Evolutionary conservation across 2,797 vertebrate species (phyloP).

Genomic region (Gadopsis marmoratus): DNA sequence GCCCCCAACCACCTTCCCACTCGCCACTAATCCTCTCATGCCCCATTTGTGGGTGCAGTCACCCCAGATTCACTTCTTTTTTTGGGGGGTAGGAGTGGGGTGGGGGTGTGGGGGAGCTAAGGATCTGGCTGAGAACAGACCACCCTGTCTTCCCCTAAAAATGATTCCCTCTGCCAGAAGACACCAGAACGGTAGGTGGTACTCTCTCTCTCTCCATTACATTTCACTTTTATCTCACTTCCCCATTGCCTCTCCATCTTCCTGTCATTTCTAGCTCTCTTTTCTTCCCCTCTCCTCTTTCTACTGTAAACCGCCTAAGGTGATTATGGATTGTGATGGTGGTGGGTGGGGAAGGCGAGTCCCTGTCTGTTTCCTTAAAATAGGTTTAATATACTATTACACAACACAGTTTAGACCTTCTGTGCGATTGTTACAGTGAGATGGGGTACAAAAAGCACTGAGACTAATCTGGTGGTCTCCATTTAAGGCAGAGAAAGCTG

Average conservation of each 20-base stretch:
- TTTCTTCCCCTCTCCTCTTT: conserved; percentile 53
- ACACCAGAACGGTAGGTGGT: conserved; percentile 78
- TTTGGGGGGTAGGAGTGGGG: too few relatives aligned
- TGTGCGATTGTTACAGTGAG: conserved; percentile 38
- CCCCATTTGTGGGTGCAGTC: conserved; percentile 81
- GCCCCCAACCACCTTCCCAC: conserved; percentile 78
- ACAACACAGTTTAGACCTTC: conserved; percentile 42
- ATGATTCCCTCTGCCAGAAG: conserved; percentile 67
- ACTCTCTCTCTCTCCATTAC: conserved; percentile 78
- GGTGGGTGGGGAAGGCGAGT: conserved; percentile 64
- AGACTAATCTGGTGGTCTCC: conserved; percentile 30
- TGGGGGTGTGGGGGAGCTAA: not conserved
- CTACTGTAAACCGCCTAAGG: conserved; percentile 73
- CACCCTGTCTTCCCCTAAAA: conserved; percentile 70
- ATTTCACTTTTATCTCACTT: conserved; percentile 78
- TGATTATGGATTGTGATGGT: conserved; percentile 73
- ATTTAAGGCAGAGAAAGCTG: conserved; percentile 20
- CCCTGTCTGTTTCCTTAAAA: conserved; percentile 74
- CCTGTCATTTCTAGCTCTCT: conserved; percentile 63
- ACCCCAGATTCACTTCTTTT: conserved; percentile 74
- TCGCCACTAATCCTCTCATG: conserved; percentile 81
- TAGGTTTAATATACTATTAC: conserved; percentile 71
- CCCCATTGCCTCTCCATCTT: conserved; percentile 75
- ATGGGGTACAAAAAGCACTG: conserved; percentile 14
- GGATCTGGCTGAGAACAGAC: conserved; percentile 65